phyloP scores from a whole-genome alignment of 2,113 vertebrate species.

The Uria aalge region DNA sequence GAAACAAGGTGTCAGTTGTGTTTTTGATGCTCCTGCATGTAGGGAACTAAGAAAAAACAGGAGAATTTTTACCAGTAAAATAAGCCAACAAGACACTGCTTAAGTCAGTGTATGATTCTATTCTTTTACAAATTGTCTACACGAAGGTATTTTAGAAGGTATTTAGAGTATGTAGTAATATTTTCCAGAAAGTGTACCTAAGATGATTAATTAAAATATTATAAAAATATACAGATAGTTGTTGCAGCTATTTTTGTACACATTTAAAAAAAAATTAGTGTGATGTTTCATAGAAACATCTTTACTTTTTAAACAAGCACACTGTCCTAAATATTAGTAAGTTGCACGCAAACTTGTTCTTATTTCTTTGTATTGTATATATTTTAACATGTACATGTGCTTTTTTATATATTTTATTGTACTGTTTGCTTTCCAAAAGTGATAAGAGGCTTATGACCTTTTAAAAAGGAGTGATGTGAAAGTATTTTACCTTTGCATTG shows the following conservation, averaged over 20 bases:
- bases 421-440: neutral
- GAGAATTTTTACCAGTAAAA: neutral
- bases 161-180: neutral
- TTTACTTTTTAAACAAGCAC: neutral
- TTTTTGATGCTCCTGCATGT: neutral
- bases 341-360: neutral
- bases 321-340: neutral
- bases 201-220: neutral
- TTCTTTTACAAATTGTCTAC: neutral
- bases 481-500: neutral
- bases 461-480: neutral
- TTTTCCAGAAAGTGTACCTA: neutral
- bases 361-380: neutral
- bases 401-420: neutral
- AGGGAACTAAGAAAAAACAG: neutral
- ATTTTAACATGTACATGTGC: neutral
- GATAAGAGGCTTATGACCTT: neutral
- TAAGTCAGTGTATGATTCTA: neutral
- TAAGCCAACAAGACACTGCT: neutral
- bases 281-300: neutral
- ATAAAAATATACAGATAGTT: neutral
- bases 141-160: neutral
- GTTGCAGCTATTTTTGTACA: neutral
- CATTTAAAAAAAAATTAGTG: neutral
- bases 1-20: neutral